These are phyloP conservation scores for Smittia aterrima DNA, from an alignment of 2,888 invertebrate species.

Conservation along the genomic window DNA sequence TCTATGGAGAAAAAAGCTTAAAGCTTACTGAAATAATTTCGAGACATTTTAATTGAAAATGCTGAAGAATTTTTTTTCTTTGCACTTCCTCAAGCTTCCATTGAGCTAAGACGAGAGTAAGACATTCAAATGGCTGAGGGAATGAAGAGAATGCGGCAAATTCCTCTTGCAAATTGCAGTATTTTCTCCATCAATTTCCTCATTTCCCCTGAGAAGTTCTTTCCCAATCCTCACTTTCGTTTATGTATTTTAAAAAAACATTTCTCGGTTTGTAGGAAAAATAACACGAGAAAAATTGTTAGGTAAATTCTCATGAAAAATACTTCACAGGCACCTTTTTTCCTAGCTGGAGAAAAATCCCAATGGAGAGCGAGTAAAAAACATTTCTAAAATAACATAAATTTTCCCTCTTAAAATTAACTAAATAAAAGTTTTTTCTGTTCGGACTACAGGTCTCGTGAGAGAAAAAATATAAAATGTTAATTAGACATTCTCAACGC, in stretches of 20 bases:
- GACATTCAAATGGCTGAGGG: neutral
- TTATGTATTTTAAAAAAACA: neutral
- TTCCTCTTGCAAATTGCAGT: neutral
- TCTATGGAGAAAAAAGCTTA: too few relatives aligned
- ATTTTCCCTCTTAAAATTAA: conserved; percentile 11
- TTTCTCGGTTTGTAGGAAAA: neutral
- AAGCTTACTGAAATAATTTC: too few relatives aligned
- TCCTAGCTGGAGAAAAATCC: neutral
- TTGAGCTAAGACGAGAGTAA: neutral
- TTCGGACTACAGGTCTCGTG: neutral
- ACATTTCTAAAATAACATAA: conserved; percentile 7
- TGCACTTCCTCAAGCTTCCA: neutral
- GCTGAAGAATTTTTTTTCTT: neutral
- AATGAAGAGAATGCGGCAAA: neutral
- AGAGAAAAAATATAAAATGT: conserved; percentile 2
- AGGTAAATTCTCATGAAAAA: neutral
- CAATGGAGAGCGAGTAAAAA: neutral
- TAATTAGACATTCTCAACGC: conserved; percentile 8
- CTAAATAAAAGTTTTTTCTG: conserved; percentile 5
- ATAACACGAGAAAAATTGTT: neutral
- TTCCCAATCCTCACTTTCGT: neutral
- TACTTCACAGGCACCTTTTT: conserved; percentile 1
- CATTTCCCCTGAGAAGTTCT: neutral
- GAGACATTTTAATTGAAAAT: neutral
- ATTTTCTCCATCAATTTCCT: neutral